Evolutionary conservation across 2,797 vertebrate genomes (phyloP).

Genomic region (Falco berigora): DNA sequence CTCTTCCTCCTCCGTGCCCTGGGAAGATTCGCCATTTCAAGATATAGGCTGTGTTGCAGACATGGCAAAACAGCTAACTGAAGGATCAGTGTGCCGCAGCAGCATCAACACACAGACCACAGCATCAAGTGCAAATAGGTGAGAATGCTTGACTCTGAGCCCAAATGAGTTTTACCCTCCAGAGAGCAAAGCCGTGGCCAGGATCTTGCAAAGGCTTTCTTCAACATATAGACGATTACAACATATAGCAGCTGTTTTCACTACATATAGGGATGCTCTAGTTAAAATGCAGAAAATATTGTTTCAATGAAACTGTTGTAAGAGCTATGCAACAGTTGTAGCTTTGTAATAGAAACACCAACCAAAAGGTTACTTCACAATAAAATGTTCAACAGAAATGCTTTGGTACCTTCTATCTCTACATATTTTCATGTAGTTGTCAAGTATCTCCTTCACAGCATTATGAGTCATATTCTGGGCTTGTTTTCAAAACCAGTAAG

Average conservation of each 20-base stretch:
- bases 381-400: slow-evolving; percentile 47
- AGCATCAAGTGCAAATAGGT: background rate
- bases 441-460: slow-evolving; percentile 11
- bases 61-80: background rate
- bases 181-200: background rate
- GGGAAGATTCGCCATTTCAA: slow-evolving; percentile 68
- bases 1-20: slow-evolving; percentile 51
- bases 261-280: background rate
- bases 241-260: background rate
- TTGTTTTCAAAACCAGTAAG: slow-evolving; percentile 39
- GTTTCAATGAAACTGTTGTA: slow-evolving; percentile 46
- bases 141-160: background rate
- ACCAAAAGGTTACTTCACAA: slow-evolving; percentile 34
- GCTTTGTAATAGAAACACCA: slow-evolving; percentile 34
- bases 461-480: slow-evolving; percentile 45
- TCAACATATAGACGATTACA: background rate
- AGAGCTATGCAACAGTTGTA: slow-evolving; percentile 16
- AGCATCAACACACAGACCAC: background rate
- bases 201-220: background rate
- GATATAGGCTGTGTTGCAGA: slow-evolving; percentile 37
- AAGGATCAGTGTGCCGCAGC: background rate
- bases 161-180: background rate
- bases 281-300: slow-evolving; percentile 7
- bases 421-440: slow-evolving; percentile 17
- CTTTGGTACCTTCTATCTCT: background rate